Conservation (phyloP, 2,113 vertebrate species). For the Equus quagga region DNA sequence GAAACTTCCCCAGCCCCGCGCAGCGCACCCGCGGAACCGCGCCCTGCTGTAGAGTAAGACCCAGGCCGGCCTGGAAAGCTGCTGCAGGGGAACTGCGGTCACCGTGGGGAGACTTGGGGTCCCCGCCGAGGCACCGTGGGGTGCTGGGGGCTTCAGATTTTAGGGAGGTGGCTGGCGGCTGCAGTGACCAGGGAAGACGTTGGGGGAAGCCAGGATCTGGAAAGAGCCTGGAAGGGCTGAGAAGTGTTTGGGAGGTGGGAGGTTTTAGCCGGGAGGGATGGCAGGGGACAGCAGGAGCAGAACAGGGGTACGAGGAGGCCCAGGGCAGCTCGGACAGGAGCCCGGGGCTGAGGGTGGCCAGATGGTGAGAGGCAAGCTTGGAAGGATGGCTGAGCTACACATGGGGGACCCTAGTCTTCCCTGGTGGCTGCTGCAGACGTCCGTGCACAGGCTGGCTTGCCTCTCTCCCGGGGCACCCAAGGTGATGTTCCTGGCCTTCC, state of each 20-base stretch:
- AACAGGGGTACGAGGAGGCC: neutral
- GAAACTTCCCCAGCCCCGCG: accelerated
- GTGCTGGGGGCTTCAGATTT: neutral
- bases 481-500: no score
- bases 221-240: neutral
- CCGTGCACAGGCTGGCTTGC: neutral
- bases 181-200: neutral
- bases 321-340: neutral
- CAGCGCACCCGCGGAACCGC: accelerated
- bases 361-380: accelerated
- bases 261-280: accelerated
- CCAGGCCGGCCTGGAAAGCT: neutral
- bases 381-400: no score
- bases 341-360: accelerated
- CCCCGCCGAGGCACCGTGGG: accelerated
- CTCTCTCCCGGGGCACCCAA: neutral
- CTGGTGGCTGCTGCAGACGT: accelerated
- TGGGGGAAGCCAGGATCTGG: neutral
- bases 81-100: accelerated
- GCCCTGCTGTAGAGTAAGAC: neutral
- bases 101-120: accelerated
- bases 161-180: neutral
- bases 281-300: neutral
- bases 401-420: neutral
- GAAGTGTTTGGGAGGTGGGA: neutral